A percentile compares a stretch with the other conserved stretches of the same genome.
These are phyloP conservation scores for Venustoraphidia nigricollis DNA, from an alignment of 2,888 invertebrate species.

Conservation along the genomic window DNA sequence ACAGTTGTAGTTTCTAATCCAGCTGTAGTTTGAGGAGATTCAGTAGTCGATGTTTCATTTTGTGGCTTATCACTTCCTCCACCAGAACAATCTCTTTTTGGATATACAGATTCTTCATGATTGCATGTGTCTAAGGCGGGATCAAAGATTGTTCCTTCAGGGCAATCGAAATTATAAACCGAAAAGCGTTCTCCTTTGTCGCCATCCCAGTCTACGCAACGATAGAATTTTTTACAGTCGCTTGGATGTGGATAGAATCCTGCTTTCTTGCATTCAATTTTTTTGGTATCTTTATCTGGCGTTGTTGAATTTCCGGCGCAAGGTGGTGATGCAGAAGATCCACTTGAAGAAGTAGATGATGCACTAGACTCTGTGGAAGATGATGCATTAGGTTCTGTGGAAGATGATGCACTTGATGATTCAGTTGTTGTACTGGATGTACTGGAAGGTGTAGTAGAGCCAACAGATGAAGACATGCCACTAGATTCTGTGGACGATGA, in stretches of 20 bases:
- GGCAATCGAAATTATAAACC: slow-evolving; percentile 30
- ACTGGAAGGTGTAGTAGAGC: not conserved
- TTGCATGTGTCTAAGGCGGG: slow-evolving; percentile 46
- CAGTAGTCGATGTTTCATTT: not conserved
- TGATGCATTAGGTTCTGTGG: slow-evolving; percentile 4
- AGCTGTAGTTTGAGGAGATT: slow-evolving; percentile 7
- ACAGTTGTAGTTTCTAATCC: slow-evolving; percentile 17
- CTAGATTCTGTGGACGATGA: slow-evolving; percentile 5
- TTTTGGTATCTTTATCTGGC: slow-evolving; percentile 11
- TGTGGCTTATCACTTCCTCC: slow-evolving; percentile 5
- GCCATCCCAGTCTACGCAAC: slow-evolving; percentile 18
- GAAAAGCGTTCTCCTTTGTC: slow-evolving; percentile 11
- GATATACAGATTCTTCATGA: slow-evolving; percentile 43
- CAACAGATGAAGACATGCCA: no score
- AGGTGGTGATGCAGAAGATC: slow-evolving; percentile 4
- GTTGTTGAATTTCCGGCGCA: not conserved
- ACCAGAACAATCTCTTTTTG: slow-evolving; percentile 1
- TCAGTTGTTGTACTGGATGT: not conserved
- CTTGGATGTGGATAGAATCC: slow-evolving; percentile 21
- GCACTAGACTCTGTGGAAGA: slow-evolving; percentile 5
- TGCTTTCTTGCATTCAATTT: slow-evolving; percentile 16
- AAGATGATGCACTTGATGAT: not conserved
- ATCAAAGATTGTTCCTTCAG: slow-evolving; percentile 51
- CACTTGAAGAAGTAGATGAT: slow-evolving; percentile 6
- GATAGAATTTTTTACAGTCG: slow-evolving; percentile 22